Base-by-base conservation (phyloP, 2,113 vertebrate species). In the Eudyptes chrysolophus region DNA sequence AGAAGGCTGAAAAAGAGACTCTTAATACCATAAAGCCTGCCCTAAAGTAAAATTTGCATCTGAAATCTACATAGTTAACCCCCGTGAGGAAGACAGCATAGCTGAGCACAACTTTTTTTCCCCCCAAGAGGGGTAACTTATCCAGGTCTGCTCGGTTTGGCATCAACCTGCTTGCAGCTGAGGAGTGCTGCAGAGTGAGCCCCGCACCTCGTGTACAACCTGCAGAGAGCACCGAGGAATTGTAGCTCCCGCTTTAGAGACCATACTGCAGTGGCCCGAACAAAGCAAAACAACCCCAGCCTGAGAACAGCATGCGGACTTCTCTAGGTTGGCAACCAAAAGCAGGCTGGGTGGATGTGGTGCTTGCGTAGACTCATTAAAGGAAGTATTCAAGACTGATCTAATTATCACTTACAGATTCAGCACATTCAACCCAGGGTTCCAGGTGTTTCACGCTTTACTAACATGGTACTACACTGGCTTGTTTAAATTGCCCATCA, bases 1-100 rank as follows among this genome's bases (percentile, higher is more conserved):
- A 96, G 97, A 94, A 96, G 94, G 84, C 80, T 80, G 87, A 85
- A 88, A 85, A 92, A 95, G 80, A 95, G 95, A 66, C 58, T 94
- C 70, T 72, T 91, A 95, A 92, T 95, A 92, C 94, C 52, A 71
- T 85, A 94, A 94, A 98, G 78, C 85, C 65, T 94, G 76, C 87
- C 93, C 97, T 96, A 79, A 94, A 96, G 94, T 83, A 81, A 80
- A 94, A 92, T 97, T 97, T 97, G 66, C 88, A 82, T 96, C 82
- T 90, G n/a, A 94, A 93, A 94, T 93, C 86, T 90, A 89, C 79
- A 90, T 82, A 90, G 90, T 81, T 94, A 93, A 91, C 92, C 91
- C 71, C 94, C 49, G 42, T 71, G 93, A 82, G 81, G 94, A 96
- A 97, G 89, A 72, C 80, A 61, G 51, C 27, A 11, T 76, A 57